Evolutionary conservation across 1,140 invertebrate genomes (phyloP), one percentile per base, ranked within the genome.

Genomic region (Drosophila subpulchrella): DNA sequence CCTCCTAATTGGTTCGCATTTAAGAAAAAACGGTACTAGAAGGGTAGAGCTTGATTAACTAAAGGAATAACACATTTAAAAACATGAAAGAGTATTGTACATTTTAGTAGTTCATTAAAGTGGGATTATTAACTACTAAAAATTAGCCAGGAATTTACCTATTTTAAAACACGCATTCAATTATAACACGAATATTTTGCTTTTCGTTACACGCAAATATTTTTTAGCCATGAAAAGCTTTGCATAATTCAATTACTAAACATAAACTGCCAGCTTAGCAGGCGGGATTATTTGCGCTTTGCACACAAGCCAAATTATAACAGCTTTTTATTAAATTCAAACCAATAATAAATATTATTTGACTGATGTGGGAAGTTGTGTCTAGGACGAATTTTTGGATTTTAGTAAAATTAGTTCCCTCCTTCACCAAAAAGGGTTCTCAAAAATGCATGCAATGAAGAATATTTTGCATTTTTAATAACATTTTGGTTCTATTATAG

Each of bases 201-300:
- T 27, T 47, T 46, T 27, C 44, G 6, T 36, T 46, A 38, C 34
- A 59, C 20, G 6, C 38, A 51, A 38, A 68, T 53, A 68, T 51
- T 68, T 51, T 36, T n/a, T 47, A 17, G 6, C 24, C 24, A 24
- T 46, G 1, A 65, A 54, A 47, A 66, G 34, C 38, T 70, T 70
- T 46, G 66, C 66, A 70, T 70, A 54, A 70, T 70, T 71, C 42
- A 71, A 71, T 71, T 71, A 71, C 51, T 42, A 36, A 56, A 48
- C 46, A 38, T 70, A 48, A 58, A 41, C 20, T 41, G 51, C 36
- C 36, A 57, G 67, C 63, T 57, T 57, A 57, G 51, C 51, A 46
- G 51, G 34, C 56, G 36, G 47, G 44, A 58, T 71, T 71, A 71
- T 71, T 57, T 71, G 51, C 51, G 50, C 24, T 71, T 48, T 42